Evolutionary conservation across 2,797 vertebrate genomes (phyloP), one percentile per base, ranked within the genome.

Genomic region (Rhinogobio ventralis): DNA sequence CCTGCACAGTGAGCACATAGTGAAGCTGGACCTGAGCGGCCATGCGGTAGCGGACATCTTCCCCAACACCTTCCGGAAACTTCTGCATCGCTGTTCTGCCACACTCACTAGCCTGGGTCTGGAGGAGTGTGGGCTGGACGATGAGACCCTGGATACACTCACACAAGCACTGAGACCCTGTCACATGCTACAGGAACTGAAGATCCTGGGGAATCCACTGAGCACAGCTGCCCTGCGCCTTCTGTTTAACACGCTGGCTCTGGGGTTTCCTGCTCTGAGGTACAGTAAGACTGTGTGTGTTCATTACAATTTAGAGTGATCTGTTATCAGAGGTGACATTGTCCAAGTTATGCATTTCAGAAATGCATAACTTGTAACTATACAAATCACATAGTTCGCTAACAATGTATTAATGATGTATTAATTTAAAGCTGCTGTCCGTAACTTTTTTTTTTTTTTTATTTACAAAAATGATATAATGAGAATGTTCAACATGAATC

Each of bases 11-110:
- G 92, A 96, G 62, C 88, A 94, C 86, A 90, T 99, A 82, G 94
- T 97, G 87, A 90, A 86, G 55, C 93, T 99, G 87, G 98, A 99
- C 88, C 90, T 99, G 81, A 99, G 98, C 1, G 98, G 98, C n/a
- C 98, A 99, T 0, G 81, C 94, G 76, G 90, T 99, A 71, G 87
- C 93, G 5, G 84, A 89, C 8, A 79, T 95, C 57, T 97, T 96
- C 84, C 93, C 97, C 42, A 92, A 93, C 0, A 88, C 89, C 30
- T 96, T 99, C 91, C 94, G 94, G 75, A 97, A 96, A 90, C 95
- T 99, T 66, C 96, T 99, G 30, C 85, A 90, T 33, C 96, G 92
- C 11, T 96, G 95, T 2, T 95, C 97, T 0, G 87, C 83, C 45
- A 96, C 96, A 0, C 91, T 99, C 86, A 85, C 77, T 57, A 94